phyloP scores from a whole-genome alignment of 2,797 vertebrate genomes.

The Leontopithecus rosalia region DNA sequence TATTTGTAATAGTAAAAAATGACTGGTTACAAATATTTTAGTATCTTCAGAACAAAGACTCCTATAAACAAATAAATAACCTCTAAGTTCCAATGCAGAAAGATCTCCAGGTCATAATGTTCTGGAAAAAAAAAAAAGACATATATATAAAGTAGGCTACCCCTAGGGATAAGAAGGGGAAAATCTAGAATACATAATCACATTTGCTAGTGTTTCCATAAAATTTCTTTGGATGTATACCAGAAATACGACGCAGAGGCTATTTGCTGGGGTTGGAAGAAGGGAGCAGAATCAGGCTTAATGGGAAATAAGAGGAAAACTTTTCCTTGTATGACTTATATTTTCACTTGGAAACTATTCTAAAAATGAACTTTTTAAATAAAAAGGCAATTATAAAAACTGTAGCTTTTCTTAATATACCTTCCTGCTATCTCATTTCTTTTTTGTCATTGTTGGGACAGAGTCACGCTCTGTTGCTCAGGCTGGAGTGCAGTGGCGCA shows the following conservation, averaged over 20 bases:
- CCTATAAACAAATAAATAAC: background rate
- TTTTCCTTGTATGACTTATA: background rate
- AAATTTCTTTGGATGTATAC: background rate
- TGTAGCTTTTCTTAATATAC: background rate
- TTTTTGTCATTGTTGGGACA: background rate
- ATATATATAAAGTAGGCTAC: background rate
- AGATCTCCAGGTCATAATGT: background rate
- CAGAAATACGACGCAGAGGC: background rate
- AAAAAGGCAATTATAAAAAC: background rate
- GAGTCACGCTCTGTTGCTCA: background rate
- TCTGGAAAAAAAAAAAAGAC: background rate
- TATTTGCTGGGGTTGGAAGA: background rate
- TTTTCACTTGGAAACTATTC: background rate
- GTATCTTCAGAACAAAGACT: background rate
- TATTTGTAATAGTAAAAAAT: background rate
- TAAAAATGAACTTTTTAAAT: background rate
- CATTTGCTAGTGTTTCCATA: background rate
- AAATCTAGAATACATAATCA: background rate
- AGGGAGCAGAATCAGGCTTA: background rate
- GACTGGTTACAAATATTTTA: background rate
- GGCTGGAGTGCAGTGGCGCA: background rate
- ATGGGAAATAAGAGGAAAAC: background rate
- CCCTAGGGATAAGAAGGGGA: fast-evolving
- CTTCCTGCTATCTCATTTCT: background rate
- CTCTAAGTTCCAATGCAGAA: background rate